phyloP scores from a whole-genome alignment of 2,888 invertebrate genomes.

The Augochlorella aurata region DNA sequence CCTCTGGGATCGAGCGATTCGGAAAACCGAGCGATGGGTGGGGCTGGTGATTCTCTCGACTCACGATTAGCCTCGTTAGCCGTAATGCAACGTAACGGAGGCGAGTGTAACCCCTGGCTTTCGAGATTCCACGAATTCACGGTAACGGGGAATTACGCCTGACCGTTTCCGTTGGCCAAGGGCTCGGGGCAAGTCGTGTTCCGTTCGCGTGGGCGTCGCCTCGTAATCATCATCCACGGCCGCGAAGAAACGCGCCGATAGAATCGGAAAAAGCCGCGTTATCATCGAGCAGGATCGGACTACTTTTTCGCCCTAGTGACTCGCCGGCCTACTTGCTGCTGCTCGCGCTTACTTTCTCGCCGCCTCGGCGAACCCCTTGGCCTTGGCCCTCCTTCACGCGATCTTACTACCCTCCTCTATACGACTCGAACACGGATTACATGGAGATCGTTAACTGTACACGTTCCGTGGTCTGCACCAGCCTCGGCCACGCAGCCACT shows the following conservation, averaged over 20 bases:
- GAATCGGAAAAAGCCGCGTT: conserved; percentile 49
- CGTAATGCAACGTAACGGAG: background rate
- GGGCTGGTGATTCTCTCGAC: conserved; percentile 10
- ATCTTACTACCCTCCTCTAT: conserved; percentile 64
- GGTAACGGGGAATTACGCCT: conserved; percentile 9
- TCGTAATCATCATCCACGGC: conserved; percentile 13
- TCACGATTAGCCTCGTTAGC: conserved; percentile 27
- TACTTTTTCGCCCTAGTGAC: conserved; percentile 74
- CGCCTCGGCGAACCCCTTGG: conserved; percentile 73
- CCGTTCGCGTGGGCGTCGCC: conserved; percentile 10
- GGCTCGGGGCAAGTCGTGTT: background rate
- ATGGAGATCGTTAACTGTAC: conserved; percentile 72
- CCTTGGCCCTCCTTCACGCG: conserved; percentile 81
- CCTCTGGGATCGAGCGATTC: conserved; percentile 22
- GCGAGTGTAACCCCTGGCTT: background rate
- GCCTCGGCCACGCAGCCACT: conserved; percentile 38
- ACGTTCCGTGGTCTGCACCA: conserved; percentile 56
- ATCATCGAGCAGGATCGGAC: conserved; percentile 70
- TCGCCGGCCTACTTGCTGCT: conserved; percentile 73
- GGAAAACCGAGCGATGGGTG: conserved; percentile 45
- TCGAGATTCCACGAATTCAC: background rate
- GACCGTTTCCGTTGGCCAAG: background rate
- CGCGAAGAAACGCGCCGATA: conserved; percentile 43
- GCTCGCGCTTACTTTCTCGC: conserved; percentile 59
- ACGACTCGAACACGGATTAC: conserved; percentile 72